A percentile compares a stretch with the other conserved stretches of the same genome.
Evolutionary conservation across 2,113 vertebrate species (phyloP).

Genomic region (Neofelis nebulosa): DNA sequence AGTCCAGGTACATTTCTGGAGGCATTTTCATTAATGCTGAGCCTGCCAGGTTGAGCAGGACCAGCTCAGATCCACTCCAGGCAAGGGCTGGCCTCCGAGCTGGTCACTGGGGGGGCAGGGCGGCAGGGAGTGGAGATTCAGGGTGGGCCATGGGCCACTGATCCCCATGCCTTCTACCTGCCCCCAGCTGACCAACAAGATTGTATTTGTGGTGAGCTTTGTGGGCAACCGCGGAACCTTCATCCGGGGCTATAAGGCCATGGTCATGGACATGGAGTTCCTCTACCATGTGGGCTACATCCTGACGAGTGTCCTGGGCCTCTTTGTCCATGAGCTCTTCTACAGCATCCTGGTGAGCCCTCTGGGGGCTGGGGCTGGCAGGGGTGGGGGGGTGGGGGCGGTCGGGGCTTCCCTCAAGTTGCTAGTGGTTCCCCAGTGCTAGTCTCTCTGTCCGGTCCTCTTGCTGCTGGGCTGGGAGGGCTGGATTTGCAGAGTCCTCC

Average conservation of each 20-base stretch:
- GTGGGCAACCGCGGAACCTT: constrained; percentile 98
- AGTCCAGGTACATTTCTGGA: not conserved
- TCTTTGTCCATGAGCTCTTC: constrained; percentile 97
- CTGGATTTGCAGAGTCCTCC: not conserved
- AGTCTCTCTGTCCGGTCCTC: not conserved
- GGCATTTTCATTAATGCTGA: not conserved
- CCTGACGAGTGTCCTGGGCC: constrained; percentile 94
- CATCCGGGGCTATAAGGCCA: constrained; percentile 96
- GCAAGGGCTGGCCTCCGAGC: not conserved
- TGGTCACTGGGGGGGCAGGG: accelerated
- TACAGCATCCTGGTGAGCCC: constrained; percentile 95
- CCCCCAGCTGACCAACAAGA: constrained; percentile 95
- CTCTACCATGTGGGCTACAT: constrained; percentile 97
- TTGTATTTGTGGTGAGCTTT: constrained; percentile 98
- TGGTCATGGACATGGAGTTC: constrained; percentile 99
- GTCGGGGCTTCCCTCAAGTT: not conserved
- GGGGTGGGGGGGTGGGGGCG: accelerated
- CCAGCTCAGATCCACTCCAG: not conserved
- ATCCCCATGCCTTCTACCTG: not conserved
- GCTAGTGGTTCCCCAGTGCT: accelerated
- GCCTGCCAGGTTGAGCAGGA: too few species aligned
- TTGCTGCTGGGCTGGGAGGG: not conserved
- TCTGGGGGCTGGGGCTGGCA: not conserved
- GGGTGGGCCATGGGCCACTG: not conserved
- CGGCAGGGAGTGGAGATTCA: not conserved